Conservation (phyloP, 2,797 vertebrate genomes). For the Coregonus suidteri region DNA sequence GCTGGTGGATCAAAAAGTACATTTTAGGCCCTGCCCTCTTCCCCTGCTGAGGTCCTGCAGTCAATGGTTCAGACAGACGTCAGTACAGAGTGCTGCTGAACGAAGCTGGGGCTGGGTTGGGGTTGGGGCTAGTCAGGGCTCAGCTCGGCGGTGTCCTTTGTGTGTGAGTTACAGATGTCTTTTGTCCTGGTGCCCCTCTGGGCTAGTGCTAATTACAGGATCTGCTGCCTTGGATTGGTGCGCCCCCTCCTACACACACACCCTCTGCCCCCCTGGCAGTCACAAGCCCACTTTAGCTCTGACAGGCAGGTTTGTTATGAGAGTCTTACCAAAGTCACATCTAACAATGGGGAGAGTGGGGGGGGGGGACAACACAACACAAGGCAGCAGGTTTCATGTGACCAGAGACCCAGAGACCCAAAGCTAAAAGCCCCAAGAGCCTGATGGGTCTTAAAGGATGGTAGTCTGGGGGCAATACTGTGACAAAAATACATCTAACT, state of each 20-base stretch:
- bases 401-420: conserved; percentile 28
- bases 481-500: too few relatives aligned
- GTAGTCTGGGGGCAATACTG: too few relatives aligned
- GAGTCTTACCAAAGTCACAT: conserved; percentile 22
- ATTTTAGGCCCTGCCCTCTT: not conserved
- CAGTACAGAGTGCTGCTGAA: not conserved
- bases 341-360: not conserved
- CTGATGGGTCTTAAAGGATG: conserved; percentile 2
- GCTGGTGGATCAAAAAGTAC: too few relatives aligned
- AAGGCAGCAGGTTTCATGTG: conserved; percentile 29
- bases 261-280: not conserved
- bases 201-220: conserved; percentile 51
- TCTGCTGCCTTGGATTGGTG: conserved; percentile 11
- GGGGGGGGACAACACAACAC: too few relatives aligned
- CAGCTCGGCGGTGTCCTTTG: conserved; percentile 5
- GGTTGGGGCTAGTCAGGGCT: too few relatives aligned
- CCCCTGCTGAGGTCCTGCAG: not conserved
- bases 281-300: conserved; percentile 25
- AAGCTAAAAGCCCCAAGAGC: conserved; percentile 5
- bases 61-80: not conserved
- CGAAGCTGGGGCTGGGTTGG: not conserved
- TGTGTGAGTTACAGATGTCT: conserved; percentile 49
- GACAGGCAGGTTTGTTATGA: not conserved
- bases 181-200: conserved; percentile 47
- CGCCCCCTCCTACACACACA: conserved; percentile 8